These are phyloP conservation scores for Trididemnum miniatum DNA, from an alignment of 23 tunicate genomes.

Conservation along the genomic window DNA sequence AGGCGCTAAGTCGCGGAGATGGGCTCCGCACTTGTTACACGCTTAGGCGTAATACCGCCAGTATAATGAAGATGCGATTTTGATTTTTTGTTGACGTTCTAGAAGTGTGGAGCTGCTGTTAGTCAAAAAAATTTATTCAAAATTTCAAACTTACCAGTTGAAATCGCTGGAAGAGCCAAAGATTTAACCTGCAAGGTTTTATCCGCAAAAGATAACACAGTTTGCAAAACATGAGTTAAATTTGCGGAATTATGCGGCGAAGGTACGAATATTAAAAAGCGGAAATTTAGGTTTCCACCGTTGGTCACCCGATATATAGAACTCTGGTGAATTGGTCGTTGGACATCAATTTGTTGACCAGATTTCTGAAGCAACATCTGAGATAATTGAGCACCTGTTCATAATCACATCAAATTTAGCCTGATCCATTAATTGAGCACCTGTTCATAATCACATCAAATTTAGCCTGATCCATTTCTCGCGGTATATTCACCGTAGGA, in stretches of 20 bases:
- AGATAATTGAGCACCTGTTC: slow-evolving; percentile 7
- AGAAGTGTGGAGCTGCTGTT: no score
- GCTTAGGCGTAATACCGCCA: no score
- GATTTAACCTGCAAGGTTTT: neutral
- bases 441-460: no score
- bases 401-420: no score
- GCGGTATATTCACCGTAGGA: no score
- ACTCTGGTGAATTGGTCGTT: neutral
- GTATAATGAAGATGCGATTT: no score
- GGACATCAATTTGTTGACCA: slow-evolving; percentile 30
- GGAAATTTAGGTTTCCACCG: neutral
- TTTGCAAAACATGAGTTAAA: neutral
- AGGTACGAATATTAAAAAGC: neutral
- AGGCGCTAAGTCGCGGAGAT: no score
- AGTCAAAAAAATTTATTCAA: no score
- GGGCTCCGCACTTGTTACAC: no score
- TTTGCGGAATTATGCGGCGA: neutral
- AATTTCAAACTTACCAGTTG: slow-evolving; percentile 41
- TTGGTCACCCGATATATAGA: neutral
- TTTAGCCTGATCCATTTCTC: no score
- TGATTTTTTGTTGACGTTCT: no score
- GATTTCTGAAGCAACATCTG: slow-evolving; percentile 16
- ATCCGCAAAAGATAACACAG: slow-evolving; percentile 25
- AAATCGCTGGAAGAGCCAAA: slow-evolving; percentile 59
- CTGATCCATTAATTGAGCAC: no score